Base-by-base conservation (phyloP, 2,888 invertebrate species). In the Caenorhabditis sp. region DNA sequence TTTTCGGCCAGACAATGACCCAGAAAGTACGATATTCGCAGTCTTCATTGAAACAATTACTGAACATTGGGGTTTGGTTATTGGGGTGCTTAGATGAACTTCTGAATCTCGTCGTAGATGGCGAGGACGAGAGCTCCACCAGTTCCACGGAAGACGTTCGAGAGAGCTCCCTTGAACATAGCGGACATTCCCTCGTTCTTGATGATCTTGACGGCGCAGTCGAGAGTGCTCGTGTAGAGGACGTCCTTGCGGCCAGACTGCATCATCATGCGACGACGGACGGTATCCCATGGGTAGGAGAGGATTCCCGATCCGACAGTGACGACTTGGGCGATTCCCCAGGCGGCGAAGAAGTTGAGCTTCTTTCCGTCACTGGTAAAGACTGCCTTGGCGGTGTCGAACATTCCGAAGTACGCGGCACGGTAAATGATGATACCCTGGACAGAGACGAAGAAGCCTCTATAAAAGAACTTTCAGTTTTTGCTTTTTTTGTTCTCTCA, bases 251-350 rank as follows among this genome's bases (percentile, higher is more conserved):
- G 93, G 59, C 95, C 95, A 85, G 95, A 95, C 92, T 96, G 96
- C 96, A 97, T 98, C 96, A 97, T 98, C 96, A 97, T 96, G 90
- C 96, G 94, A 92, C 96, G 93, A 90, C 96, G 93, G 77, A 91
- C 88, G 94, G 96, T 96, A 91, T 97, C 96, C 92, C 96, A 95
- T 89, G 96, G 96, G 92, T 97, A 97, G 39, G 96, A 96, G 78
- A 95, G 93, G 90, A 97, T 93, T 90, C 96, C 96, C 79, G 96
- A 94, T 78, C 94, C 92, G 76, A 95, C 93, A 78, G 94, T 95
- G 77, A 94, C 94, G 89, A 87, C 86, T 71, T 87, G 87, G 37
- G 86, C 87, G 39, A 87, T 95, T 90, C 94, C 94, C 95, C 95
- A 96, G 89, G 95, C 95, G 90, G 95, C 92, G 87, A 95, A 92